phyloP scores from a whole-genome alignment of 2,113 vertebrate genomes.

The Zapornia atra region DNA sequence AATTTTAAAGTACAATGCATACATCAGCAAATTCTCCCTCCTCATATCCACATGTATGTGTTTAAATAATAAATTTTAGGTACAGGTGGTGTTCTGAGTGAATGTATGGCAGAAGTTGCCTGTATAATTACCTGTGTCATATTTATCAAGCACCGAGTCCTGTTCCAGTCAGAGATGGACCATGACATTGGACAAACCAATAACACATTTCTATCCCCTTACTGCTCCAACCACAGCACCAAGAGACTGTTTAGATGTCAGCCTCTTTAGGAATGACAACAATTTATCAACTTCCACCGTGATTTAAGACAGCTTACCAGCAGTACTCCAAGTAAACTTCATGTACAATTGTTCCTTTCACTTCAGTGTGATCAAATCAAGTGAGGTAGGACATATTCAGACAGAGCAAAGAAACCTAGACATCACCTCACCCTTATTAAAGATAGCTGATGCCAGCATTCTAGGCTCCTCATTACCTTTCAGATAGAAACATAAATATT shows the following conservation, averaged over 20 bases:
- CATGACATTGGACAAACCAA: background rate
- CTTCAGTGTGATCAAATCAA: background rate
- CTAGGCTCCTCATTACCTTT: background rate
- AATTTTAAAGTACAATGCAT: background rate
- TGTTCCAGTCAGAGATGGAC: background rate
- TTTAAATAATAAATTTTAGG: background rate
- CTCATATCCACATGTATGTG: background rate
- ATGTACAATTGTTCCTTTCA: background rate
- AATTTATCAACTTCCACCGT: background rate
- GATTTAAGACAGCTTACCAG: background rate
- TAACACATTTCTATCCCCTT: background rate
- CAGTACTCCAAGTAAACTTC: background rate
- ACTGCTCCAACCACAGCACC: rapidly evolving
- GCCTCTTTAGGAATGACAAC: background rate
- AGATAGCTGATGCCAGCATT: background rate
- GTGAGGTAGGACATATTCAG: background rate
- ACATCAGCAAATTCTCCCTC: background rate
- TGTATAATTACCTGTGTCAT: background rate
- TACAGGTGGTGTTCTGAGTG: background rate
- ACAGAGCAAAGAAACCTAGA: background rate
- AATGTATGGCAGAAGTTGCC: background rate
- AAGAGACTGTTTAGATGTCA: background rate
- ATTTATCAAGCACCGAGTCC: background rate
- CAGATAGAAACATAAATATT: background rate
- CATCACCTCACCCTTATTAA: background rate